A percentile compares a stretch with the other conserved stretches of the same genome.
These are phyloP conservation scores for Tupaia tana DNA, from an alignment of 2,113 vertebrate genomes.

Conservation along the genomic window DNA sequence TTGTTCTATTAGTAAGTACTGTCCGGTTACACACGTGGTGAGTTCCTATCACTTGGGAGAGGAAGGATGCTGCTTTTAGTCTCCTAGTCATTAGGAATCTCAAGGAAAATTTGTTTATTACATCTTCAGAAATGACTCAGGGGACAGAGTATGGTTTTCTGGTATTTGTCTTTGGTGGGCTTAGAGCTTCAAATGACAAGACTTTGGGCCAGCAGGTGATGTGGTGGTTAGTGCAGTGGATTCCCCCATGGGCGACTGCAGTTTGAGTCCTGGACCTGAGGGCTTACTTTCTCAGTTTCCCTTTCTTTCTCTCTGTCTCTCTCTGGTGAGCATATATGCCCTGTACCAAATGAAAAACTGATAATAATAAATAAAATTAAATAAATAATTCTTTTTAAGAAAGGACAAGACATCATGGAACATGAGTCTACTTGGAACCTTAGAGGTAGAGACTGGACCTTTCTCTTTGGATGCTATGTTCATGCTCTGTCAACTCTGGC, in stretches of 20 bases:
- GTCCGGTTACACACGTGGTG: background rate
- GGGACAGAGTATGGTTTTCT: background rate
- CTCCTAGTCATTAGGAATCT: background rate
- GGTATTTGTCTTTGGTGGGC: background rate
- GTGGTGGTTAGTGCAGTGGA: too few species aligned
- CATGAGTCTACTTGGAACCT: background rate
- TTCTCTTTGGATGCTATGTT: background rate
- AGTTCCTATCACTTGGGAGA: background rate
- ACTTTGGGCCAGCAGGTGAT: too few species aligned
- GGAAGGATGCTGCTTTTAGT: background rate
- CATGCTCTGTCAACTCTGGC: background rate
- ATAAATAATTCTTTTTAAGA: background rate
- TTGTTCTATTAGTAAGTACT: background rate
- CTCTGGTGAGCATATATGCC: too few species aligned
- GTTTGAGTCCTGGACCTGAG: too few species aligned
- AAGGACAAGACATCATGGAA: background rate
- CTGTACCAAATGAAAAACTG: too few species aligned
- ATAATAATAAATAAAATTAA: too few species aligned
- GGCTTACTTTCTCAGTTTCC: too few species aligned
- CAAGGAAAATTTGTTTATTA: background rate
- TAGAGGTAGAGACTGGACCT: background rate
- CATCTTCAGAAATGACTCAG: background rate
- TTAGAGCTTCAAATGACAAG: constrained; percentile 13
- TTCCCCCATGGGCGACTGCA: too few species aligned
- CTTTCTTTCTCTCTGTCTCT: too few species aligned